phyloP scores from a whole-genome alignment of 2,797 vertebrate species.

The Malurus leucopterus region DNA sequence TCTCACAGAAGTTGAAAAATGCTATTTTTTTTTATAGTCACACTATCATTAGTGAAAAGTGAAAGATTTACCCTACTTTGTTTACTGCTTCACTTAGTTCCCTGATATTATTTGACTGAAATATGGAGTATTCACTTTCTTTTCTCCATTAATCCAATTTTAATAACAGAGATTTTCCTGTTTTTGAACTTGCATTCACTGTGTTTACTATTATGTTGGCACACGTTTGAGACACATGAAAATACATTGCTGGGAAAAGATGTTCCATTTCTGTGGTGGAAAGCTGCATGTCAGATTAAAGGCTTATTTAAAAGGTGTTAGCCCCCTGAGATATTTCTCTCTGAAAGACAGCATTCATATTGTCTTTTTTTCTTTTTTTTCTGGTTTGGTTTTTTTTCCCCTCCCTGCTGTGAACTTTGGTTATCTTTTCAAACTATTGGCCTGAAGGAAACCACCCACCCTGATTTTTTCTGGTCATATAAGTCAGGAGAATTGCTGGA shows the following conservation, averaged over 20 bases:
- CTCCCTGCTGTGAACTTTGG: not conserved
- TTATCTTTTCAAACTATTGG: not conserved
- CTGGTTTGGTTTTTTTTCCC: rapidly evolving
- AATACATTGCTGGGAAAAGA: not conserved
- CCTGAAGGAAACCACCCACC: not conserved
- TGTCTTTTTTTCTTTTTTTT: no score
- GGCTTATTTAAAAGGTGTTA: not conserved
- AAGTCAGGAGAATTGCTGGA: not conserved
- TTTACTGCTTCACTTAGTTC: not conserved
- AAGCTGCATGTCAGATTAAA: not conserved
- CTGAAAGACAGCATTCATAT: not conserved
- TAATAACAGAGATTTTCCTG: not conserved
- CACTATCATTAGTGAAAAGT: not conserved
- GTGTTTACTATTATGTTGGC: not conserved
- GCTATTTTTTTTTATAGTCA: not conserved
- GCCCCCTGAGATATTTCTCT: not conserved
- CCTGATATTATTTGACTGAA: not conserved
- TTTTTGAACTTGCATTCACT: not conserved
- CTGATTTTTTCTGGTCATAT: not conserved
- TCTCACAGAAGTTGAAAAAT: not conserved
- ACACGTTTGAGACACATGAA: not conserved
- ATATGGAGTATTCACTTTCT: not conserved
- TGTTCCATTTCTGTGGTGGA: not conserved
- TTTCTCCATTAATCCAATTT: not conserved
- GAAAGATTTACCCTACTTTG: not conserved